Evolutionary conservation across 2,113 vertebrate genomes (phyloP), one percentile per base, ranked within the genome.

Genomic region (Lichenostomus cassidix): DNA sequence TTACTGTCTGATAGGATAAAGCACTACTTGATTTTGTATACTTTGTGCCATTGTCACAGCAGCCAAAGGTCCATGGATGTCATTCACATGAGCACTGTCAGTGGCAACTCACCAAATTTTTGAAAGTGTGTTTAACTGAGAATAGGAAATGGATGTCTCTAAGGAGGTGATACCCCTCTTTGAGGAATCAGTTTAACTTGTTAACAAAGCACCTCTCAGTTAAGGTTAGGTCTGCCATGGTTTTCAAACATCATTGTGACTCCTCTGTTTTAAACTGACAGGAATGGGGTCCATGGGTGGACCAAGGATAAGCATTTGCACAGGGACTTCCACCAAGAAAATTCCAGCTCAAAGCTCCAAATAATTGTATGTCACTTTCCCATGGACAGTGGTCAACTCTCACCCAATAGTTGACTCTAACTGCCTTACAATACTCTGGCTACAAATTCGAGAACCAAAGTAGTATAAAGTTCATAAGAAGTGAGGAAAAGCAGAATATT

Each of bases 1-100:
- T 96, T 98, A 93, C 79, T 94, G 83, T 83, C 68, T 95, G 65
- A 65, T 95, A 94, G 96, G 89, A 97, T 97, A 97, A 97, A 96
- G 49, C 84, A 91, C 84, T 94, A 60, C 65, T 97, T 62, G 96
- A 96, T 96, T 96, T 91, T 83, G 83, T 94, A 91, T 41, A 93
- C 50, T 97, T 87, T 16, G 4, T 83, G 59, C 29, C 81, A 96
- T 94, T 97, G 70, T 91, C 84, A 94, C 35, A 83, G 73, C 37
- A 87, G 56, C 77, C 83, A 84, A 76, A 95, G 35, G 89, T 95
- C 88, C 69, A 58, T 71, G 63, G 55, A 79, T 87, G 70, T 94
- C 78, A 85, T 37, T 88, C 23, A 4, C 59, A 78, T 81, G 46
- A 96, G 70, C 37, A 71, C 67, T 80, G 65, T 59, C 75, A 81